Evolutionary conservation across 2,797 vertebrate species (phyloP), one percentile per base, ranked within the genome.

Genomic region (Clarias platycephalus): DNA sequence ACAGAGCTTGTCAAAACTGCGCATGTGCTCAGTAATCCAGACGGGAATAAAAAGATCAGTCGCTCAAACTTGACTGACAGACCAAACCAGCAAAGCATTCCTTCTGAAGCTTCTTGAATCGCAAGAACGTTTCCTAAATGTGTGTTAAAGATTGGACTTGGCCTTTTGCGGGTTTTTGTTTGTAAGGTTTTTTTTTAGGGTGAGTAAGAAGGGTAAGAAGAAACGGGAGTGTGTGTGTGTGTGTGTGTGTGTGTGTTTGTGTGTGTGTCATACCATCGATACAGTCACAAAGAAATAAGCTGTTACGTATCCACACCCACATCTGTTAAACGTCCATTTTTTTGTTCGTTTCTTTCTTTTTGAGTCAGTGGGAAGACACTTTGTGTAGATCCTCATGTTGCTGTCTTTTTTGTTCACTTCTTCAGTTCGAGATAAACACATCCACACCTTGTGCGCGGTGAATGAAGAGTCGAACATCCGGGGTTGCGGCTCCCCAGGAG

Each of bases 1-100:
- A 70, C 60, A 9, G 74, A 78, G 74, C 79, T 71, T 88, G 72
- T 86, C 63, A 80, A 85, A 86, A 84, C 63, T 83, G 28, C 83
- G 72, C 76, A 82, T 66, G 81, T 60, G 49, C 79, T 84, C 68
- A 66, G 57, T 80, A 71, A 79, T 77, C 34, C 81, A 81, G 77
- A 15, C 37, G 15, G 63, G 26, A 79, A 58, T 81, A 75, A 81
- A 63, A 70, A 71, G 31, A 86, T n/a, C 37, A 80, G 49, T 67
- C 8, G 10, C 60, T 75, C 31, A 80, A 66, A 80, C 34, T 2
- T 16, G 53, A 37, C 53, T 81, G 80, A 70, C 80, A 70, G 49
- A 81, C 28, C 34, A 26, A 70, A n/a, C 22, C 80, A 70, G 49
- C 28, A 37, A 70, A 16, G 13, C n/a, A 70, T 34, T 68, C 62